phyloP scores from a whole-genome alignment of 2,888 invertebrate genomes.

The Phyto melanocephala region DNA sequence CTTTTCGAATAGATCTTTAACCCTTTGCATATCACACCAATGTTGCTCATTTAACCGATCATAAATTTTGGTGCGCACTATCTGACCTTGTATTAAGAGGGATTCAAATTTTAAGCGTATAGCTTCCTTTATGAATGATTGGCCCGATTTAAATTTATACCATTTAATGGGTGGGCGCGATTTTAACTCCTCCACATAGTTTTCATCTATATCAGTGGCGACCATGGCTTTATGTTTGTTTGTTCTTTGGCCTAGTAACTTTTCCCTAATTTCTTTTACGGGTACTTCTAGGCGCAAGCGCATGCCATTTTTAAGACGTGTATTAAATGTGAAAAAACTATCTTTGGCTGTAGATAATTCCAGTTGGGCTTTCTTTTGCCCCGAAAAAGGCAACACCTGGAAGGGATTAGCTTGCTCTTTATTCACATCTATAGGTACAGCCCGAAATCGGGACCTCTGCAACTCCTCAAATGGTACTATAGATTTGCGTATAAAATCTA shows the following conservation, averaged over 20 bases:
- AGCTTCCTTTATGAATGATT: slow-evolving; percentile 72
- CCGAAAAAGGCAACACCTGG: slow-evolving; percentile 74
- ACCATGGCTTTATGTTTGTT: slow-evolving; percentile 71
- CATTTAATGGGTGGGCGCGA: slow-evolving; percentile 72
- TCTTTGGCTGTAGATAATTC: slow-evolving; percentile 71
- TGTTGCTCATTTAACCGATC: slow-evolving; percentile 74
- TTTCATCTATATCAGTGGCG: slow-evolving; percentile 77
- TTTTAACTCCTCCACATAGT: slow-evolving; percentile 75
- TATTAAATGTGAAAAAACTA: slow-evolving; percentile 75
- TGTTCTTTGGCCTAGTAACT: slow-evolving; percentile 70
- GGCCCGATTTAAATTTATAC: slow-evolving; percentile 73
- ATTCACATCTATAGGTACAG: slow-evolving; percentile 71
- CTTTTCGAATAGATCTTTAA: slow-evolving; percentile 71
- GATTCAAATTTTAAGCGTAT: slow-evolving; percentile 76
- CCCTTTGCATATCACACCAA: slow-evolving; percentile 72
- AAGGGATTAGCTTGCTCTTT: slow-evolving; percentile 74
- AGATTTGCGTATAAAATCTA: slow-evolving; percentile 76
- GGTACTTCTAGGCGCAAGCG: slow-evolving; percentile 75
- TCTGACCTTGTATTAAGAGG: slow-evolving; percentile 75
- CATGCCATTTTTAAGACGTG: slow-evolving; percentile 73
- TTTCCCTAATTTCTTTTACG: slow-evolving; percentile 69
- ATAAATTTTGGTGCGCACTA: slow-evolving; percentile 74
- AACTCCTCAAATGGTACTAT: slow-evolving; percentile 77
- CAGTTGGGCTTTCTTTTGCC: slow-evolving; percentile 74
- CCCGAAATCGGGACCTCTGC: slow-evolving; percentile 73